phyloP scores from a whole-genome alignment of 2,888 invertebrate species.

The Cosmia pyralina region DNA sequence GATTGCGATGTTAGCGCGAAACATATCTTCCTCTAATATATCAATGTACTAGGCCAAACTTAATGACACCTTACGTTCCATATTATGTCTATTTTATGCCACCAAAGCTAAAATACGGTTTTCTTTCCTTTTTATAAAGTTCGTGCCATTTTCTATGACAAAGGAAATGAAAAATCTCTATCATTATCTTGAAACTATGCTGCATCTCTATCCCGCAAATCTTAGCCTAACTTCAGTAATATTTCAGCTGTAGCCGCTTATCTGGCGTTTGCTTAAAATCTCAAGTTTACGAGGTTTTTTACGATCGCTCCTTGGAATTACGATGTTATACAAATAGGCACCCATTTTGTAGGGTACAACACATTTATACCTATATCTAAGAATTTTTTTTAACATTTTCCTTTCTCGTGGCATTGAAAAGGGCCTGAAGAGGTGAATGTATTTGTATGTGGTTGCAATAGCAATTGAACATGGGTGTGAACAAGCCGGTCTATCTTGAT shows the following conservation, averaged over 20 bases:
- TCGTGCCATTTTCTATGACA: neutral
- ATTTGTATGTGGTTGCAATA: neutral
- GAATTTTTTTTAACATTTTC: conserved; percentile 13
- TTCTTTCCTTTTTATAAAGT: neutral
- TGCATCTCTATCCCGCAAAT: conserved; percentile 9
- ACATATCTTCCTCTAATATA: no score
- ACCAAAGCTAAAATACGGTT: neutral
- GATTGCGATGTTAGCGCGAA: no score
- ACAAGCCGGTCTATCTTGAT: neutral
- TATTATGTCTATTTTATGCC: neutral
- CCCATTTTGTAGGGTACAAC: conserved; percentile 17
- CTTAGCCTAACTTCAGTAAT: conserved; percentile 45
- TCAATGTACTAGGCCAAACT: neutral
- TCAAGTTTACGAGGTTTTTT: conserved; percentile 57
- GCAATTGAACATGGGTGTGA: neutral
- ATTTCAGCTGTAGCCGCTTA: conserved; percentile 44
- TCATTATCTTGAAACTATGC: conserved; percentile 20
- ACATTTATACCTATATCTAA: neutral
- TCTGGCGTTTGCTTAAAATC: conserved; percentile 53
- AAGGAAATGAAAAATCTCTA: conserved; percentile 10
- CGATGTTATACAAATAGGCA: conserved; percentile 34
- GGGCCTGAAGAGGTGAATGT: neutral
- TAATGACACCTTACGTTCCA: neutral
- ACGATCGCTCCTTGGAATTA: conserved; percentile 50
- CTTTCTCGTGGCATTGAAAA: conserved; percentile 5